Conservation (phyloP, 2,113 vertebrate genomes). For the Ranitomeya imitator region DNA sequence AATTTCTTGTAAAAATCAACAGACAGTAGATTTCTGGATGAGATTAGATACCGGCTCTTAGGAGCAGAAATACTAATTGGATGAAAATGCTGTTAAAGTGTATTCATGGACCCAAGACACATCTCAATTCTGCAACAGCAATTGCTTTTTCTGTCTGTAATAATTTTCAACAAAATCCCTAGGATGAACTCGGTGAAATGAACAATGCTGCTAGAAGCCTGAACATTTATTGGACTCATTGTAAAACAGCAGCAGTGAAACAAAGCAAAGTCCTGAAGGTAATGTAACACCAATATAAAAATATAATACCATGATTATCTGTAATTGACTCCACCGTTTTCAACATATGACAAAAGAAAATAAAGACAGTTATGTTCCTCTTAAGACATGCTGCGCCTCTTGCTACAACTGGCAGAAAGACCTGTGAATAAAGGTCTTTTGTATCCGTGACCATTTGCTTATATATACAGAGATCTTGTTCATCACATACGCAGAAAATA, state of each 20-base stretch:
- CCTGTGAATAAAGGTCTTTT: not conserved
- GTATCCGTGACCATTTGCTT: not conserved
- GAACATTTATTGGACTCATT: not conserved
- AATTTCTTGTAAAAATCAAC: not conserved
- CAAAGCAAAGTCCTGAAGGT: not conserved
- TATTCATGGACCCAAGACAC: not conserved
- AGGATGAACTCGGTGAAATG: not conserved
- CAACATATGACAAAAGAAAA: not conserved
- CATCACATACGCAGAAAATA: no score
- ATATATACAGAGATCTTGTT: not conserved
- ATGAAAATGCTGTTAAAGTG: not conserved
- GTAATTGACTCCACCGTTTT: not conserved
- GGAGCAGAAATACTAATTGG: not conserved
- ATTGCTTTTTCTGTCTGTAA: not conserved
- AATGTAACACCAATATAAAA: not conserved
- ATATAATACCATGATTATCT: not conserved
- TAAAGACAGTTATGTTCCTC: not conserved
- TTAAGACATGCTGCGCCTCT: not conserved
- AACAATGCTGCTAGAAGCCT: not conserved
- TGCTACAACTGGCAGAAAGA: not conserved
- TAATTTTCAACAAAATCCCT: not conserved
- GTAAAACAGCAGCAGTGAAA: not conserved
- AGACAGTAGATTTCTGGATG: not conserved
- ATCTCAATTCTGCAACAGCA: not conserved
- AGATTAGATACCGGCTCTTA: not conserved